Percentiles rank a stretch among this genome's conserved stretches.
Conservation (phyloP, 2,888 invertebrate genomes). For the Pilophorus perplexus region DNA sequence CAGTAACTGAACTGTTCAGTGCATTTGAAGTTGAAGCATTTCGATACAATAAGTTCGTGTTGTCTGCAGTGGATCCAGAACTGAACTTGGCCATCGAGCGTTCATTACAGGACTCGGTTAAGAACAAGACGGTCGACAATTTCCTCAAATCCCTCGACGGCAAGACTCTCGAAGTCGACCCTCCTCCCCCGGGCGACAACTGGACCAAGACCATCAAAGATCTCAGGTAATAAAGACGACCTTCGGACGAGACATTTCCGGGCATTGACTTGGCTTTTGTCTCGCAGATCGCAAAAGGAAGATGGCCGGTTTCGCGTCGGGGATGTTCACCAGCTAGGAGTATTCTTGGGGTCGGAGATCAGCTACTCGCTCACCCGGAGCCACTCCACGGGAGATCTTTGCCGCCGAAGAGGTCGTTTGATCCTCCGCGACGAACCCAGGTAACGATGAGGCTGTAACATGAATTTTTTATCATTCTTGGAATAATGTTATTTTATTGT, state of each 20-base stretch:
- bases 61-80: conserved; percentile 25
- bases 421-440: conserved; percentile 53
- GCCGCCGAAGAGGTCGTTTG: conserved; percentile 49
- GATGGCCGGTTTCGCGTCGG: conserved; percentile 58
- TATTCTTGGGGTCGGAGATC: conserved; percentile 51
- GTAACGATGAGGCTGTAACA: conserved; percentile 10
- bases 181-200: not conserved
- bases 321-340: conserved; percentile 57
- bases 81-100: conserved; percentile 35
- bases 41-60: too few species aligned
- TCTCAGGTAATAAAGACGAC: conserved; percentile 5
- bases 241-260: too few species aligned
- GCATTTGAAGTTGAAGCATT: too few species aligned
- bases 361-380: conserved; percentile 53
- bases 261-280: too few species aligned
- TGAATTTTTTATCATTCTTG: conserved; percentile 12
- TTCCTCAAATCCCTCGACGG: conserved; percentile 30
- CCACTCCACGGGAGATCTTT: conserved; percentile 57
- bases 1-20: too few species aligned
- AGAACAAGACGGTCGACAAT: conserved; percentile 26
- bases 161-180: not conserved
- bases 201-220: conserved; percentile 22
- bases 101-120: conserved; percentile 32
- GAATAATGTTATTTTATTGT: too few species aligned
- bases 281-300: conserved; percentile 50